A percentile compares a stretch with the other conserved stretches of the same genome.
phyloP scores from a whole-genome alignment of 37 sponge, comb jelly and placozoan species.

The Eunapius fragilis region DNA sequence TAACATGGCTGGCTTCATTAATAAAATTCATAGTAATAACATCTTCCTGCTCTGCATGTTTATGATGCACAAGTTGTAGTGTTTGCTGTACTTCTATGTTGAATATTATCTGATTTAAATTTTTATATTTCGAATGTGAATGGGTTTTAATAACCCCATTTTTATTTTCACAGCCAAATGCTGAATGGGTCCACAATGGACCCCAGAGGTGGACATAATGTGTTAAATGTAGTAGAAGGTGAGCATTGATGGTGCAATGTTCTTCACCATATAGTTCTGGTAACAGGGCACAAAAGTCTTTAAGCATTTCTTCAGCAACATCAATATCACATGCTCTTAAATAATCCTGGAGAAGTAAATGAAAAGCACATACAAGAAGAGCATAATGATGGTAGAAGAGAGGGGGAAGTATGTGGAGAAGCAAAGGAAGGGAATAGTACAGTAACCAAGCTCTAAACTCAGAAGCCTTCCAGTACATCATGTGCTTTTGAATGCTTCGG shows the following conservation, averaged over 20 bases:
- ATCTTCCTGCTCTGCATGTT: background rate
- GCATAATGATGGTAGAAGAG: constrained; percentile 42
- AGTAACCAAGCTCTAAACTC: constrained; percentile 20
- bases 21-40: background rate
- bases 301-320: constrained; percentile 37
- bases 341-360: constrained; percentile 15
- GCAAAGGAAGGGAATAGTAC: constrained; percentile 25
- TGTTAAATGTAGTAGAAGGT: constrained; percentile 25
- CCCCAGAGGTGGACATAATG: constrained; percentile 45
- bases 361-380: constrained; percentile 44
- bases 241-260: constrained; percentile 40
- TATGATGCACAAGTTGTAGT: constrained; percentile 7
- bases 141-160: constrained; percentile 18
- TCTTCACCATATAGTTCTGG: constrained; percentile 36
- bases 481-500: background rate
- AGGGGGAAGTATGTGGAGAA: constrained; percentile 4
- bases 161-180: constrained; percentile 42
- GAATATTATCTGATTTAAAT: constrained; percentile 28
- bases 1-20: background rate
- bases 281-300: constrained; percentile 21
- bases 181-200: constrained; percentile 54
- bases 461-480: constrained; percentile 29
- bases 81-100: constrained; percentile 16
- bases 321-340: constrained; percentile 7
- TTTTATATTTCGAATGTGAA: constrained; percentile 16